Base-by-base conservation (phyloP, 2,888 invertebrate genomes). In the Chymomyza amoena region DNA sequence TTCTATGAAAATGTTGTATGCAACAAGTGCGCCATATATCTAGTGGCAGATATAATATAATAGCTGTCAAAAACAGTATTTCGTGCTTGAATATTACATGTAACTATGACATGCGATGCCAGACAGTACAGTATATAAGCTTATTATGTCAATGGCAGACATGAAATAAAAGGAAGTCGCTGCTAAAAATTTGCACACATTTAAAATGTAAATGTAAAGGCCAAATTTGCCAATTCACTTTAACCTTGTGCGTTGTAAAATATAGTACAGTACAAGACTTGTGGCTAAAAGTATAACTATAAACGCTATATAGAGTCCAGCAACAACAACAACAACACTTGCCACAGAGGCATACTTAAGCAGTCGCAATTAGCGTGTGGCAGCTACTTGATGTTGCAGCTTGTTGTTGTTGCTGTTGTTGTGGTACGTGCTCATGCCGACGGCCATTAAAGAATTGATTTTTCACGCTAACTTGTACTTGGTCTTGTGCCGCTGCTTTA, bases 401-500 rank as follows among this genome's bases (percentile, higher is more conserved):
- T 65, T 16, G 50, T 52, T 65, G 57, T 32, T 68, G 67, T 59
- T 57, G 67, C 54, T 62, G 59, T 20, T 66, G 62, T 15, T 20
- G 45, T 25, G 25, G 7, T 32, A 57, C 67, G 70, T 70, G 64
- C 75, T 69, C 68, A 73, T 61, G 76, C 70, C 73, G 78, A 56
- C 87, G 76, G 81, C 70, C 68, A 66, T 68, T 60, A 69, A 84
- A 76, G 78, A 79, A 89, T 88, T 88, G 88, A 88, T 88, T 88
- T 88, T 88, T 88, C 89, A 73, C 84, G 74, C 64, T 50, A 66
- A 39, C 36, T 20, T 54, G 51, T 51, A 25, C 2, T 25, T 25
- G 54, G 10, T 15, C 16, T 45, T 45, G 39, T 13, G 4, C 39
- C 4, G 39, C 39, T 15, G 39, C 39, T 39, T 13, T 10, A 45